These are phyloP conservation scores for Bombus sylvicola DNA, from an alignment of 1,140 invertebrate genomes.

Conservation along the genomic window DNA sequence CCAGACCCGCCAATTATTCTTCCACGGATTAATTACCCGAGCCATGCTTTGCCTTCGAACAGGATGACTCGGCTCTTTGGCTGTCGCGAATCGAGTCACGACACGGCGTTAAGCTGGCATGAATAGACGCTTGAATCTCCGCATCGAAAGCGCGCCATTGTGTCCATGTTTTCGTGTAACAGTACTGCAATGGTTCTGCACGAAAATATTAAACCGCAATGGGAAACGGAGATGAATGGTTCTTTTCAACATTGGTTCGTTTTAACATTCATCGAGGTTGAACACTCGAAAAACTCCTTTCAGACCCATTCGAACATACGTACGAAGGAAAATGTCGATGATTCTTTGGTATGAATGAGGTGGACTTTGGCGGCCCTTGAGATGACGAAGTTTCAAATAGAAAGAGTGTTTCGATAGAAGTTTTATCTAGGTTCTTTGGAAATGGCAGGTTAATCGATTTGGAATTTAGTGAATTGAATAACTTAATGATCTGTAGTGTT, in stretches of 20 bases:
- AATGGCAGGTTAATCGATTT: not conserved
- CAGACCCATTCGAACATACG: not conserved
- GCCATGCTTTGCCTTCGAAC: not conserved
- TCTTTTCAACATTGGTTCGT: not conserved
- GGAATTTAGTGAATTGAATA: not conserved
- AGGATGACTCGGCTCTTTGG: not conserved
- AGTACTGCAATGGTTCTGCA: no score
- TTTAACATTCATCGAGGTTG: not conserved
- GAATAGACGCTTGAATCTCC: not conserved
- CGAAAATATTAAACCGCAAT: slow-evolving; percentile 9
- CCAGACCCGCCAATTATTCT: slow-evolving; percentile 5
- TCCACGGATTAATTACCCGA: slow-evolving; percentile 9
- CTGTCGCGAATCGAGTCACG: not conserved
- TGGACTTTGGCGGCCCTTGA: not conserved
- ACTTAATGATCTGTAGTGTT: no score
- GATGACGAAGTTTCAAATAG: not conserved
- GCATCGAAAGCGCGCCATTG: not conserved
- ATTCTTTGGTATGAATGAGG: not conserved
- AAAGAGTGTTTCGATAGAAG: not conserved
- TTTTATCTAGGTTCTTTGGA: not conserved
- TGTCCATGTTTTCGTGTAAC: not conserved
- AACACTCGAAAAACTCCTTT: not conserved
- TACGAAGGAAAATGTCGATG: not conserved
- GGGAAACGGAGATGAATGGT: not conserved
- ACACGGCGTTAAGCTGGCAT: not conserved